Base-by-base conservation (phyloP, 2,888 invertebrate species). In the Drosophila prostipennis region DNA sequence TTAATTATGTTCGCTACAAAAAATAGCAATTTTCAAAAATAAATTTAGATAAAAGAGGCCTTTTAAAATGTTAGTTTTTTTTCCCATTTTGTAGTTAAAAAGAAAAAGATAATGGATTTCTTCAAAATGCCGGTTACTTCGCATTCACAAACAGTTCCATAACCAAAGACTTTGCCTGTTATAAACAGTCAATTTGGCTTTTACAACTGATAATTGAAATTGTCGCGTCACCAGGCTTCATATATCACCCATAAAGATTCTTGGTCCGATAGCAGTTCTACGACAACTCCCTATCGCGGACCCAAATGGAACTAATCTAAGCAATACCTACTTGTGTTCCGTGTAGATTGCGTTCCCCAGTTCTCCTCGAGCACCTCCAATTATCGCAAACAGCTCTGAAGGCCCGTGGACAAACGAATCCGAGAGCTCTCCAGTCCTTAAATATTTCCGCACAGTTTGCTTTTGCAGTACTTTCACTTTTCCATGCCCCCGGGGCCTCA, bases 381-480 rank as follows among this genome's bases (percentile, higher is more conserved):
- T 65, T 65, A 39, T 68, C 45, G 54, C 68, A 52, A 64, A 53
- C 68, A 64, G 69, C 68, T 32, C 36, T 67, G 67, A 48, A 14
- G 32, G 36, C n/a, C 42, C 63, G 63, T 60, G 64, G 63, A 69
- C 76, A 74, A 72, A 29, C 54, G 54, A 45, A 29, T 10, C 72
- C 43, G 42, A 60, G 48, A 53, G 61, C 59, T 74, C 55, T 72
- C 48, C 69, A 87, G 82, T 87, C 68, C 83, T 82, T 77, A 83
- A 87, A 79, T 82, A 86, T 82, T 82, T 82, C 88, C 88, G 77
- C 83, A 77, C 86, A 77, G 83, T 82, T 82, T 74, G 56, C 70
- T 79, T 88, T 77, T 86, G 88, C 86, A 77, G 80, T 70, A 77
- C 88, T 87, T 86, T 86, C 88, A 82, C 72, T 77, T 82, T 82